Evolutionary conservation across 2,797 vertebrate genomes (phyloP).

Genomic region (Microchirus variegatus): DNA sequence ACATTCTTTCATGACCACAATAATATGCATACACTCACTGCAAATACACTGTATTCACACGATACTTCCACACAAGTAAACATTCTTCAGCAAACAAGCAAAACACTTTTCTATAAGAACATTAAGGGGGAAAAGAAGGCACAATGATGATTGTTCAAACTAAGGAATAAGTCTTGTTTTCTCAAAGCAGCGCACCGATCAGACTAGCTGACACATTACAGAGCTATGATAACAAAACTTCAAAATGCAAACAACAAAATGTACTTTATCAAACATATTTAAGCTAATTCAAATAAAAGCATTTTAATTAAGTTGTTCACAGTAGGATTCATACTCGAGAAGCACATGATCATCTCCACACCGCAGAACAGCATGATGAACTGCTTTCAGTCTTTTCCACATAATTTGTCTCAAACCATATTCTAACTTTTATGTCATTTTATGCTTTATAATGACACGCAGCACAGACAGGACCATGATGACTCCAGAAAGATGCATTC

Average conservation of each 20-base stretch:
- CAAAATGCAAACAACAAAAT: slow-evolving; percentile 18
- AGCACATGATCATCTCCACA: slow-evolving; percentile 25
- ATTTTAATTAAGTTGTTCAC: slow-evolving; percentile 18
- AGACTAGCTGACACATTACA: not conserved
- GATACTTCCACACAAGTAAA: slow-evolving; percentile 29
- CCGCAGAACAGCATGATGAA: slow-evolving; percentile 19
- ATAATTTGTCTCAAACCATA: slow-evolving; percentile 16
- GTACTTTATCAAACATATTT: slow-evolving; percentile 1
- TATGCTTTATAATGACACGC: not conserved
- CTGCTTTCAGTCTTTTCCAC: slow-evolving; percentile 18
- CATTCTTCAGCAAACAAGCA: slow-evolving; percentile 22
- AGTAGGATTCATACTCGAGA: slow-evolving; percentile 21
- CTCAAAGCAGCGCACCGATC: slow-evolving; percentile 14
- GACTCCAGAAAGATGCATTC: slow-evolving; percentile 12
- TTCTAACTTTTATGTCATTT: slow-evolving; percentile 8
- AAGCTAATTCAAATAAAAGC: slow-evolving; percentile 19
- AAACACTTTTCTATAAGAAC: slow-evolving; percentile 23
- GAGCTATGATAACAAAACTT: slow-evolving; percentile 12
- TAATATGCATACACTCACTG: slow-evolving; percentile 52
- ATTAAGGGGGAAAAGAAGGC: slow-evolving; percentile 52
- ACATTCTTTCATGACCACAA: slow-evolving; percentile 16
- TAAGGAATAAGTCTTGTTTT: slow-evolving; percentile 15
- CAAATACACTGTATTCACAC: slow-evolving; percentile 39
- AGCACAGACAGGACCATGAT: slow-evolving; percentile 9
- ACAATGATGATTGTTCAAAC: slow-evolving; percentile 30